Conservation (phyloP, 64 coral and sea anemone species). For the Acropora yongei region DNA sequence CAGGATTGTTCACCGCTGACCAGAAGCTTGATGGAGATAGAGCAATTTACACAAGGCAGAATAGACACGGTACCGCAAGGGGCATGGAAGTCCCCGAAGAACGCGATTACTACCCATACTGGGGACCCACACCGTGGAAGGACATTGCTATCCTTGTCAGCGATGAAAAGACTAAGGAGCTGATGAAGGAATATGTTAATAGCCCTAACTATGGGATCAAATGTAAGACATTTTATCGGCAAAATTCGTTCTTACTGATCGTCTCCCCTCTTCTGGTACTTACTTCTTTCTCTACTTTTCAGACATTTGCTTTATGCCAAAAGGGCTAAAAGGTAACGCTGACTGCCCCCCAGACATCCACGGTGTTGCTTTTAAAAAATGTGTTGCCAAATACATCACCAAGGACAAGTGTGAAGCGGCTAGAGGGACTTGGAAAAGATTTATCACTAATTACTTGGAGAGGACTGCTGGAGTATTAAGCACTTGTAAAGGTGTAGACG, state of each 20-base stretch:
- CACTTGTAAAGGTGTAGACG: background rate
- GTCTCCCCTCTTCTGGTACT: background rate
- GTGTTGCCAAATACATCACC: conserved; percentile 7
- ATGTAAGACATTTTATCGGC: background rate
- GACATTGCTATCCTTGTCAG: background rate
- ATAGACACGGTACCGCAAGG: conserved; percentile 27
- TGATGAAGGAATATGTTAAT: conserved; percentile 16
- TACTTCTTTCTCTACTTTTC: background rate
- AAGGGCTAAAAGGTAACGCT: background rate
- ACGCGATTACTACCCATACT: too few species aligned
- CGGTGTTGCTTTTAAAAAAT: background rate
- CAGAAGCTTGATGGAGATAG: conserved; percentile 37
- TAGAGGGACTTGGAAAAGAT: conserved; percentile 4
- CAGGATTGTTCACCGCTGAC: conserved; percentile 28
- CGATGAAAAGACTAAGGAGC: background rate
- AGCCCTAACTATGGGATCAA: background rate
- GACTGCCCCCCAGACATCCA: background rate
- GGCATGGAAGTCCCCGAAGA: conserved; percentile 66
- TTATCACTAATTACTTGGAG: conserved; percentile 17
- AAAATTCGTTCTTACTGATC: background rate
- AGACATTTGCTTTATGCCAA: conserved; percentile 12
- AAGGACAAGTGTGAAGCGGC: background rate
- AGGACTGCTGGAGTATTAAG: conserved; percentile 8
- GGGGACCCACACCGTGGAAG: too few species aligned
- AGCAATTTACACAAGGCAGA: conserved; percentile 74